Conservation (phyloP, 2,888 invertebrate species). For the Patella pellucida region DNA sequence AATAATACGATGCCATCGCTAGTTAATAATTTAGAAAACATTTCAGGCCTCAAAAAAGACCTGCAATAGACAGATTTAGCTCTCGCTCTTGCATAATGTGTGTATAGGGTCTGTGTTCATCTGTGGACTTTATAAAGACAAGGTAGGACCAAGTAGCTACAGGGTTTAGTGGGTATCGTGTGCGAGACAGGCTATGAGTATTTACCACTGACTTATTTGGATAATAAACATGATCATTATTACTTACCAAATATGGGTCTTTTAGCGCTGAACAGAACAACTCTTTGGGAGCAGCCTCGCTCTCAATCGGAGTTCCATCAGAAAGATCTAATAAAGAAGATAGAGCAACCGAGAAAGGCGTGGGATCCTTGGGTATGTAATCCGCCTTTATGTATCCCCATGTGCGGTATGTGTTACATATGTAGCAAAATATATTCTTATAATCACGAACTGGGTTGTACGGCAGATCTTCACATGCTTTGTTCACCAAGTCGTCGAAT, state of each 20-base stretch:
- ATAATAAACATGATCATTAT: neutral
- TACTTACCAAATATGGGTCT: neutral
- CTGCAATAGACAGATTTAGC: too few species aligned
- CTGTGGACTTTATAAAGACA: too few species aligned
- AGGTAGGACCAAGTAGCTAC: too few species aligned
- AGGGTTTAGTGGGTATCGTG: too few species aligned
- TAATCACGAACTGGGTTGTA: neutral
- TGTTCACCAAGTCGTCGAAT: neutral
- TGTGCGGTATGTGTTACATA: neutral
- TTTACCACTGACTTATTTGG: neutral
- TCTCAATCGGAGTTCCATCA: neutral
- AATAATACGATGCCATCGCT: too few species aligned
- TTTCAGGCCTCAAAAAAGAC: too few species aligned
- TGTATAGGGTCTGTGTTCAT: too few species aligned
- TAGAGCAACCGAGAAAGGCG: neutral
- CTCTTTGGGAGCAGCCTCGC: too few species aligned
- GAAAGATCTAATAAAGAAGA: neutral
- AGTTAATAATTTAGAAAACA: too few species aligned
- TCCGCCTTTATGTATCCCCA: neutral
- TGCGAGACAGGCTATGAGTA: neutral
- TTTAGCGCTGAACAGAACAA: too few species aligned
- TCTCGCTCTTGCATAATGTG: too few species aligned
- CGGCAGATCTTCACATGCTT: neutral
- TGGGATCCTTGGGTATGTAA: neutral
- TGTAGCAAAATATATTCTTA: neutral